Evolutionary conservation across 2,888 invertebrate genomes (phyloP), one percentile per base, ranked within the genome.

Genomic region (Tetragnatha montana): DNA sequence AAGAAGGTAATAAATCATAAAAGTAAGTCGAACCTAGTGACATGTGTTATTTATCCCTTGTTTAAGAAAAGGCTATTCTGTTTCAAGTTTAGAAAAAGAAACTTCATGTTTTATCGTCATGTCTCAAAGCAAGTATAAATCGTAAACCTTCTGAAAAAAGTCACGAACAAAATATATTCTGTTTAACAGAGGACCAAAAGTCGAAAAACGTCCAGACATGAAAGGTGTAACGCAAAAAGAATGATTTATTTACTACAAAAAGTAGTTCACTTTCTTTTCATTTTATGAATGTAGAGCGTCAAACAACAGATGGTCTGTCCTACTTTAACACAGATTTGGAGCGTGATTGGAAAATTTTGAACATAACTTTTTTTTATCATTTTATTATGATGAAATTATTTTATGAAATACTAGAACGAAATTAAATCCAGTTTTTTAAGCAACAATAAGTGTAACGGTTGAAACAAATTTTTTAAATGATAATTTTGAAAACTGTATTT

Each of bases 221-320:
- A 78, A 51, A 22, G 60, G 60, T 22, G 7, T 78, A 17, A 14
- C 12, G 60, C 10, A 51, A 68, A n/a, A 14, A 22, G 14, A 12
- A 78, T 78, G 60, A 78, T 22, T 68, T n/a, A 78, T 78, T 21
- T 51, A 60, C 21, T 78, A 21, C 78, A 78, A 4, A 35, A 60
- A 78, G 60, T 60, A 17, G 21, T 68, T 12, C 17, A 7, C 0
- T 21, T 60, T 60, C 17, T 78, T 51, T 4, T 35, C 50, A 17
- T 76, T n/a, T 14, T 51, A 51, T 60, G 12, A 14, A 50, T 19
- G 76, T n/a, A 14, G 35, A 22, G 21, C 51, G 60, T 78, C 51
- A 78, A 75, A 19, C 21, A 22, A 22, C 78, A 78, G 22, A 60
- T 78, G 60, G 21, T 21, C 10, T 60, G 22, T 51, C 51, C 51